These are phyloP conservation scores for Macrobrachium rosenbergii DNA, from an alignment of 1,140 invertebrate species.

Conservation along the genomic window DNA sequence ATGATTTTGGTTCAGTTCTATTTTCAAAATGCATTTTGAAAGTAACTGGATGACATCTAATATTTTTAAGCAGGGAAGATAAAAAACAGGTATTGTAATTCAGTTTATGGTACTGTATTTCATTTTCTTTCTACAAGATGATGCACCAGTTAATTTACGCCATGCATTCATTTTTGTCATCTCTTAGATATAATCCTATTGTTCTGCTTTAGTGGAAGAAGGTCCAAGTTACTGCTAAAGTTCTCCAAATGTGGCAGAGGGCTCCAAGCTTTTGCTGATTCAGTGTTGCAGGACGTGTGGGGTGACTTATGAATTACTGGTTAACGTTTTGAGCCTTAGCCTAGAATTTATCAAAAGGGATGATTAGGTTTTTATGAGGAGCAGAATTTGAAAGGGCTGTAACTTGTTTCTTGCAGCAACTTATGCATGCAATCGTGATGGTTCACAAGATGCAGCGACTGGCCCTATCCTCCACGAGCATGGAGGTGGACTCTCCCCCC, in stretches of 20 bases:
- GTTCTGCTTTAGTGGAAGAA: slow-evolving; percentile 30
- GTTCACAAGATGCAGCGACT: slow-evolving; percentile 75
- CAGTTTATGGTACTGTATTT: too few relatives aligned
- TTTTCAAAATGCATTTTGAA: too few relatives aligned
- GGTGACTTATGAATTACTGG: too few relatives aligned
- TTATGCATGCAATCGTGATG: slow-evolving; percentile 75
- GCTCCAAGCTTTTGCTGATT: slow-evolving; percentile 33
- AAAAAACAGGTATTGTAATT: too few relatives aligned
- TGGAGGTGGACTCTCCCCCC: slow-evolving; percentile 65
- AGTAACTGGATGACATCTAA: too few relatives aligned
- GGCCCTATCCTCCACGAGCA: slow-evolving; percentile 69
- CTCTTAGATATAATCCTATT: slow-evolving; percentile 13
- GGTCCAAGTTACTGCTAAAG: slow-evolving; percentile 31
- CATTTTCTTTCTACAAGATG: too few relatives aligned
- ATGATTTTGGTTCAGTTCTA: too few relatives aligned
- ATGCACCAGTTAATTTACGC: slow-evolving; percentile 5
- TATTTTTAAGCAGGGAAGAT: too few relatives aligned
- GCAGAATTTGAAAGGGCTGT: slow-evolving; percentile 61
- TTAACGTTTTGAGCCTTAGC: background rate
- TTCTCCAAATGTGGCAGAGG: slow-evolving; percentile 28
- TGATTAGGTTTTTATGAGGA: slow-evolving; percentile 29
- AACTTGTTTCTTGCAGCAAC: slow-evolving; percentile 70
- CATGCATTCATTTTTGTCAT: slow-evolving; percentile 28
- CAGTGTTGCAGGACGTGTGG: slow-evolving; percentile 22
- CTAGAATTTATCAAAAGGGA: slow-evolving; percentile 18